phyloP scores from a whole-genome alignment of 2,113 vertebrate genomes.

The Uria aalge region DNA sequence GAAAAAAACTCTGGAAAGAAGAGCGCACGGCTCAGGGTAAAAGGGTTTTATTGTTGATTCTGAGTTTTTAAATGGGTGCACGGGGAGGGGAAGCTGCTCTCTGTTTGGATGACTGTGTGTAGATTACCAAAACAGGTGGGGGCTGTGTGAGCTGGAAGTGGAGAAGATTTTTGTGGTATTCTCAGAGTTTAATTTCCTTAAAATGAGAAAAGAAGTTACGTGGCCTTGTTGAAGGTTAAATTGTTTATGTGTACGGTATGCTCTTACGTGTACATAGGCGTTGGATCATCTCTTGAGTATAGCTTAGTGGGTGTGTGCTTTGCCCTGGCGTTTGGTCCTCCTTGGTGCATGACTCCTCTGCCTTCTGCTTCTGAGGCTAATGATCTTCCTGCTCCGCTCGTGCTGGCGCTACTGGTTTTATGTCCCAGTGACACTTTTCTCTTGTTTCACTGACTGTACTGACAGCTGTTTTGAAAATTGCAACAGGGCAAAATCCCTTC shows the following conservation, averaged over 20 bases:
- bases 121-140: background rate
- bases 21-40: slow-evolving; percentile 22
- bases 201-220: background rate
- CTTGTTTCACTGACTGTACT: background rate
- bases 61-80: background rate
- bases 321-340: background rate
- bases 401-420: background rate
- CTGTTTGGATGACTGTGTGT: background rate
- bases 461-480: background rate
- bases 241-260: background rate
- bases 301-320: background rate
- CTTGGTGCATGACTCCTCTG: background rate
- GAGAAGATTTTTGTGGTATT: background rate
- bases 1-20: slow-evolving; percentile 31
- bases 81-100: background rate
- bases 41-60: slow-evolving; percentile 11
- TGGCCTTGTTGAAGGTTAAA: background rate
- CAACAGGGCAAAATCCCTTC: background rate
- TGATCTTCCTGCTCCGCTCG: background rate
- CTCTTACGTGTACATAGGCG: fast-evolving
- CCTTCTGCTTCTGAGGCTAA: background rate
- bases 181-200: background rate
- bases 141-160: background rate
- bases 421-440: background rate
- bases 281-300: background rate